phyloP scores from a whole-genome alignment of 2,888 invertebrate genomes.

The Lepidocyrtinus sp. region DNA sequence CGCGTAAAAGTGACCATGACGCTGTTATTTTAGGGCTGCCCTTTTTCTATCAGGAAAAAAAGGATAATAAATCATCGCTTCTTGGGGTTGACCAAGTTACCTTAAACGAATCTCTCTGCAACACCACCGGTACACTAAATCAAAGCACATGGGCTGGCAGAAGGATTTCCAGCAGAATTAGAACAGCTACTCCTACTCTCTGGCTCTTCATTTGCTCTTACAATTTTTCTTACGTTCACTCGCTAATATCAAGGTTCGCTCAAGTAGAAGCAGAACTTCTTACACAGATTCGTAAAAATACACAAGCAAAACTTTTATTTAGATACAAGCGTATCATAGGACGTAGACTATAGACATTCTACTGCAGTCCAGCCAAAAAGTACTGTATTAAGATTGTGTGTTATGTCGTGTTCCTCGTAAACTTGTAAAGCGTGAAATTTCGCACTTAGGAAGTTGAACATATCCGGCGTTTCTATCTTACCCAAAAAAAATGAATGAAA shows the following conservation, averaged over 20 bases:
- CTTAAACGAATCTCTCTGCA: neutral
- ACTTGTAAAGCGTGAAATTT: constrained; percentile 47
- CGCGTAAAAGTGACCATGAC: too few species aligned
- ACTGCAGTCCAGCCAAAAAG: too few species aligned
- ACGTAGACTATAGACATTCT: too few species aligned
- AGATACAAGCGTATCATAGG: too few species aligned
- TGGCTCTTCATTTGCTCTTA: neutral
- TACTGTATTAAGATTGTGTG: too few species aligned
- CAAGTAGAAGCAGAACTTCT: too few species aligned
- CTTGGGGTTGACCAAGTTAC: constrained; percentile 33
- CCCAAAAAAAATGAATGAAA: constrained; percentile 30
- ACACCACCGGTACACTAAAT: constrained; percentile 39
- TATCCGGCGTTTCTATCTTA: constrained; percentile 44
- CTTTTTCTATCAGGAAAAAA: neutral
- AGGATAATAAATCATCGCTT: constrained; percentile 45
- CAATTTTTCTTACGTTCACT: neutral
- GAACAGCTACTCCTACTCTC: neutral
- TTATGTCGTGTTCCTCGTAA: constrained; percentile 1
- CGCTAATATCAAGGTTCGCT: neutral
- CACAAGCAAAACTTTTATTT: too few species aligned
- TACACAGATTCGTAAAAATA: too few species aligned
- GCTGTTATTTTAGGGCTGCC: neutral
- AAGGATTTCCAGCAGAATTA: constrained; percentile 50
- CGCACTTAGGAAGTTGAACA: constrained; percentile 50
- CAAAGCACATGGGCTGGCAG: constrained; percentile 38